A percentile compares a stretch with the other conserved stretches of the same genome.
Evolutionary conservation across 2,797 vertebrate genomes (phyloP).

Genomic region (Enteromius radiatus): DNA sequence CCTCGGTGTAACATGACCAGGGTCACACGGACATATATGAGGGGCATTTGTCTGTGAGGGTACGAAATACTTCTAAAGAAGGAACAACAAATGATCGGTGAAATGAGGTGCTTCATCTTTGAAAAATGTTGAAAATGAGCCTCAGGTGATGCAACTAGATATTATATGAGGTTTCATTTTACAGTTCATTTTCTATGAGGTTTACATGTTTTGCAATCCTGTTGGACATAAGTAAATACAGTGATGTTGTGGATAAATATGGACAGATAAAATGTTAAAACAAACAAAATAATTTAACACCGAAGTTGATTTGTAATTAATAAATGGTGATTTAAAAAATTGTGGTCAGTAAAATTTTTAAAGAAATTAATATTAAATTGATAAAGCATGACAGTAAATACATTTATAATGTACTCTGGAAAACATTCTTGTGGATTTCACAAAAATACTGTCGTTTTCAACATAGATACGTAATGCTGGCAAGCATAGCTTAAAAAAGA

Average conservation of each 20-base stretch:
- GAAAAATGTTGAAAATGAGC: background rate
- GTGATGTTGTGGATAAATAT: background rate
- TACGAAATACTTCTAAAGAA: background rate
- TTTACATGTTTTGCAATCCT: background rate
- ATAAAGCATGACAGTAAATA: background rate
- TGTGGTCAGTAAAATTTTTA: background rate
- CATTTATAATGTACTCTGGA: background rate
- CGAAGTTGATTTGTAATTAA: background rate
- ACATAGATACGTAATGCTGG: background rate
- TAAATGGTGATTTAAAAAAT: background rate
- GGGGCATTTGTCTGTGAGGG: background rate
- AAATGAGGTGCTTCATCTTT: background rate
- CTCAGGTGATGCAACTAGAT: constrained; percentile 7
- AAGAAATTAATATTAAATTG: background rate
- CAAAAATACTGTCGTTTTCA: background rate
- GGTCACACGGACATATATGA: background rate
- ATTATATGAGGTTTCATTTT: constrained; percentile 3
- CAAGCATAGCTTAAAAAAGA: background rate
- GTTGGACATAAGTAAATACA: background rate
- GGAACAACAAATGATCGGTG: background rate
- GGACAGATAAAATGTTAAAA: background rate
- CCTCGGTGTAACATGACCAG: constrained; percentile 1
- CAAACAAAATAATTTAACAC: background rate
- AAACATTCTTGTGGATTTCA: background rate
- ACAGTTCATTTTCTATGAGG: background rate